phyloP scores from a whole-genome alignment of 2,888 invertebrate genomes.

The Caenorhabditis parvicauda region DNA sequence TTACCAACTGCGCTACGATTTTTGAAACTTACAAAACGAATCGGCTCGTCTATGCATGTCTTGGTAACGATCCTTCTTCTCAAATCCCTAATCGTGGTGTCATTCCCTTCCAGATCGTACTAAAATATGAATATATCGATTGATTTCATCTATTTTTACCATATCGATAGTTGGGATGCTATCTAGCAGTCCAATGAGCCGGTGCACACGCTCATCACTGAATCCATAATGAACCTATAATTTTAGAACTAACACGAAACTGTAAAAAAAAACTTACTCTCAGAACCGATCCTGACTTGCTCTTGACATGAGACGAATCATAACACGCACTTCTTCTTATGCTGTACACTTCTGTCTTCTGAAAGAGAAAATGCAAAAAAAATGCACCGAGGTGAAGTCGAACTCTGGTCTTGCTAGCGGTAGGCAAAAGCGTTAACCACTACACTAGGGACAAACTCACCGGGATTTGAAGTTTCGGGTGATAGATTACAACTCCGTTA shows the following conservation, averaged over 20 bases:
- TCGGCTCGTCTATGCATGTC: constrained; percentile 28
- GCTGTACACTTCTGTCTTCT: constrained; percentile 51
- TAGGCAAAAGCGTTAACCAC: no score
- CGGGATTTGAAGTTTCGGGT: constrained; percentile 52
- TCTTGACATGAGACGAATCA: constrained; percentile 38
- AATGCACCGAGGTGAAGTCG: not conserved
- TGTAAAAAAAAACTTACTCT: constrained; percentile 4
- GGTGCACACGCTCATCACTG: constrained; percentile 53
- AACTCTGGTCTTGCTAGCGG: not conserved
- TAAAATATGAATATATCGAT: constrained; percentile 9
- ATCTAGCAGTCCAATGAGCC: constrained; percentile 55
- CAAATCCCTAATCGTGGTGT: constrained; percentile 35
- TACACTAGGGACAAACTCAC: constrained; percentile 12
- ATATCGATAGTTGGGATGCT: constrained; percentile 54
- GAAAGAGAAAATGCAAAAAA: constrained; percentile 7
- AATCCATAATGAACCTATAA: constrained; percentile 54
- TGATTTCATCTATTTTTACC: constrained; percentile 14
- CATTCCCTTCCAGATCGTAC: constrained; percentile 48
- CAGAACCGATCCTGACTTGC: constrained; percentile 32
- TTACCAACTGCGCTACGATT: not conserved
- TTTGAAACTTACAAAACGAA: constrained; percentile 25
- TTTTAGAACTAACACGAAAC: not conserved
- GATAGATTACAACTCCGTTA: constrained; percentile 59
- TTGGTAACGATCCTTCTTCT: constrained; percentile 37
- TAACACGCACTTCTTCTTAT: constrained; percentile 58